Percentiles rank a stretch among this genome's conserved stretches.
These are phyloP conservation scores for Hylaea fasciaria DNA, from an alignment of 2,888 invertebrate genomes.

Conservation along the genomic window DNA sequence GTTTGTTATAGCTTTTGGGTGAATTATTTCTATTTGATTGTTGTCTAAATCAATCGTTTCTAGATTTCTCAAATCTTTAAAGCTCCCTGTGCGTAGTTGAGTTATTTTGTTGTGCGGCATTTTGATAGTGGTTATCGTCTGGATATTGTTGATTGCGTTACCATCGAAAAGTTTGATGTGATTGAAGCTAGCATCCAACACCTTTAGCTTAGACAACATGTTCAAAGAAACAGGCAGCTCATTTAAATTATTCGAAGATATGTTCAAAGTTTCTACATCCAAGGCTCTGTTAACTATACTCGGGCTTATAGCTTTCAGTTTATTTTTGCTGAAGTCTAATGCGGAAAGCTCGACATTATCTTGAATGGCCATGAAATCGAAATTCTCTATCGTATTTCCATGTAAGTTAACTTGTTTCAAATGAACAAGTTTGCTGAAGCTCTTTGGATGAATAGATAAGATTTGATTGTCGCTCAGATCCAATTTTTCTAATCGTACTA, in stretches of 20 bases:
- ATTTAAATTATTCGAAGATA: slow-evolving; percentile 90
- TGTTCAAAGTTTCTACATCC: slow-evolving; percentile 89
- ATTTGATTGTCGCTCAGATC: slow-evolving; percentile 91
- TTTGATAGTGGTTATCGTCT: slow-evolving; percentile 88
- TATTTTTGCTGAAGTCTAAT: slow-evolving; percentile 91
- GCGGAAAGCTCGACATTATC: slow-evolving; percentile 87
- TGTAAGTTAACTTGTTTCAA: slow-evolving; percentile 90
- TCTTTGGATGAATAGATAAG: slow-evolving; percentile 86
- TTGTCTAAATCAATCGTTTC: slow-evolving; percentile 91
- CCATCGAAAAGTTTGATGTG: slow-evolving; percentile 88
- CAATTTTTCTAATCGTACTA: slow-evolving; percentile 88
- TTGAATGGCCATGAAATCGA: slow-evolving; percentile 88
- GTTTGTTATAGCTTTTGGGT: slow-evolving; percentile 88
- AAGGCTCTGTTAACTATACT: slow-evolving; percentile 86
- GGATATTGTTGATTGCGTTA: slow-evolving; percentile 88
- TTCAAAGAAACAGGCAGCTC: slow-evolving; percentile 89
- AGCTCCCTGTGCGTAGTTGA: slow-evolving; percentile 88
- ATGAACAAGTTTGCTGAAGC: slow-evolving; percentile 86
- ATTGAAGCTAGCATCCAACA: slow-evolving; percentile 92
- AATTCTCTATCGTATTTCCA: slow-evolving; percentile 89
- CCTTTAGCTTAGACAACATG: slow-evolving; percentile 87
- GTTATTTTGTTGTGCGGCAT: slow-evolving; percentile 90
- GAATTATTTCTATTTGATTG: slow-evolving; percentile 91
- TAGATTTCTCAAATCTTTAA: slow-evolving; percentile 88
- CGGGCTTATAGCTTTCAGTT: slow-evolving; percentile 87